These are phyloP conservation scores for Acronicta psi DNA, from an alignment of 2,888 invertebrate species.

Conservation along the genomic window DNA sequence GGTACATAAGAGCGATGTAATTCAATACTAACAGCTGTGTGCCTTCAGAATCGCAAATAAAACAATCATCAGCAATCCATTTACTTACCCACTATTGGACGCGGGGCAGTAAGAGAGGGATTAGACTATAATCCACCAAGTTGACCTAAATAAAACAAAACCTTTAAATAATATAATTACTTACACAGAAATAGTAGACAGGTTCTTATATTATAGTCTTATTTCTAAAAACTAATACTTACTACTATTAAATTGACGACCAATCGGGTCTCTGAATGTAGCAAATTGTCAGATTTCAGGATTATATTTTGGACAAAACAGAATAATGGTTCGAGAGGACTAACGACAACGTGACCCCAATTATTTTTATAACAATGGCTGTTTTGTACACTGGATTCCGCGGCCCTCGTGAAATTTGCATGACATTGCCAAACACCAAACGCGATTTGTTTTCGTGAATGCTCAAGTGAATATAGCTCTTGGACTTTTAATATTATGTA, in stretches of 20 bases:
- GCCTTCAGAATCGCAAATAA: slow-evolving; percentile 24
- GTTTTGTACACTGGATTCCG: slow-evolving; percentile 75
- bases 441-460: slow-evolving; percentile 77
- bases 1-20: slow-evolving; percentile 50
- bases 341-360: slow-evolving; percentile 77
- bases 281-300: slow-evolving; percentile 52
- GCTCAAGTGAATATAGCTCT: slow-evolving; percentile 66
- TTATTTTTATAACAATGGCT: slow-evolving; percentile 84
- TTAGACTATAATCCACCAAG: too few species aligned
- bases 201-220: slow-evolving; percentile 31
- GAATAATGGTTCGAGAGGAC: slow-evolving; percentile 69
- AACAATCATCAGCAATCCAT: slow-evolving; percentile 15
- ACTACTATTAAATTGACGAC: slow-evolving; percentile 51
- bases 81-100: too few species aligned
- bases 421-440: slow-evolving; percentile 78
- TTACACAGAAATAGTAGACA: slow-evolving; percentile 24
- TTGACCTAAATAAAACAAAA: background rate
- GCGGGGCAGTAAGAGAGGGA: too few species aligned
- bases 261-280: slow-evolving; percentile 47
- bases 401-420: slow-evolving; percentile 78
- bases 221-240: slow-evolving; percentile 42
- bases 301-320: slow-evolving; percentile 59
- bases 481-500: slow-evolving; percentile 69
- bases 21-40: slow-evolving; percentile 19
- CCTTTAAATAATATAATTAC: slow-evolving; percentile 13